Base-by-base conservation (phyloP, 2,888 invertebrate genomes). In the Chaetogeoica ovagalla region DNA sequence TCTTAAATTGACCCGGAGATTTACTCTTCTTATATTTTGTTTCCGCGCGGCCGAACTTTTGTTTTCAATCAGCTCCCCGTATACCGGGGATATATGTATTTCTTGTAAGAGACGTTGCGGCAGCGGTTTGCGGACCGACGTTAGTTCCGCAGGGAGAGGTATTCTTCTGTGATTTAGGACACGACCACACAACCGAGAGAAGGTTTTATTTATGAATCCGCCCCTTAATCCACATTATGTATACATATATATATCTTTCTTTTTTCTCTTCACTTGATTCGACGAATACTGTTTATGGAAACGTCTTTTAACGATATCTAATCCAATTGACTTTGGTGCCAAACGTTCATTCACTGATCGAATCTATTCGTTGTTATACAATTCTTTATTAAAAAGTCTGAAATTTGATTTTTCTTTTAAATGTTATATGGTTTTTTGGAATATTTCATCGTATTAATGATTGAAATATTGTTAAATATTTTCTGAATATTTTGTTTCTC, bases 1-100 rank as follows among this genome's bases (percentile, higher is more conserved):
- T 79, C 77, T 79, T 19, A 55, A 70, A 79, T 70, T 62, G 77
- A 79, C 70, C 77, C 77, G 70, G 63, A 55, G 77, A 70, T 79
- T 79, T 79, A 70, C 70, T 63, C 52, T 79, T 55, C 30, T 69
- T 70, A 19, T 79, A 63, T 79, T 79, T 70, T 63, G 52, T 79
- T 79, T 79, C 70, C 77, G 17, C 60, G 70, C 70, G 21, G 39
- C 63, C 52, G 70, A 79, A 79, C 77, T 79, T 79, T 79, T 79
- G 77, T 79, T 70, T 79, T 79, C 77, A 79, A 79, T 79, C 77
- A 79, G 77, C 77, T 3, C 48, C 11, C 48, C 11, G 13, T 37
- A 57, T 43, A 9, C 43, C 43, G 43, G 57, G 66, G 66, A 55
- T 9, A 7, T 43, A 23, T 39, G 76, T 70, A 63, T 70, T 70